A percentile compares a stretch with the other conserved stretches of the same genome.
Evolutionary conservation across 2,888 invertebrate genomes (phyloP).

Genomic region (Steinernema hermaphroditum): DNA sequence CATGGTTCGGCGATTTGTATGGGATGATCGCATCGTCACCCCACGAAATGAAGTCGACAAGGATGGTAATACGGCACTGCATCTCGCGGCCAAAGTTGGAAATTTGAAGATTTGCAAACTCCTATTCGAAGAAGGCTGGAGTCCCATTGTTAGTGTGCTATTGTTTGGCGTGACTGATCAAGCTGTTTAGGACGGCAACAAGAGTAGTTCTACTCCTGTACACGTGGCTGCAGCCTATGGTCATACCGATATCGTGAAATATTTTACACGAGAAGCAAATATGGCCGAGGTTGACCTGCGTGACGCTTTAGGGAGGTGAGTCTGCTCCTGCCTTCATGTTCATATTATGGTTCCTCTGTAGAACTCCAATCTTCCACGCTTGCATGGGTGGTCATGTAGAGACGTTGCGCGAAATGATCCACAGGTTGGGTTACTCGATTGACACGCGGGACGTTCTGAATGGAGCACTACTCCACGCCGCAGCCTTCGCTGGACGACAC

Average conservation of each 20-base stretch:
- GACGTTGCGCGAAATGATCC: slow-evolving; percentile 59
- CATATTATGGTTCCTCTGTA: slow-evolving; percentile 26
- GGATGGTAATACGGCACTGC: slow-evolving; percentile 48
- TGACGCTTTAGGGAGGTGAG: slow-evolving; percentile 34
- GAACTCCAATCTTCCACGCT: slow-evolving; percentile 62
- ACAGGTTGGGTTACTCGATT: slow-evolving; percentile 28
- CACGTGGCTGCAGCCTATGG: slow-evolving; percentile 59
- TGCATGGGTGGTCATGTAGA: slow-evolving; percentile 62
- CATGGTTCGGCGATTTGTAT: too few relatives aligned
- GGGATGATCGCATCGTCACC: too few relatives aligned
- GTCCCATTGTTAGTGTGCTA: slow-evolving; percentile 39
- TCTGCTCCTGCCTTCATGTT: slow-evolving; percentile 6
- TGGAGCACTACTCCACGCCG: slow-evolving; percentile 59
- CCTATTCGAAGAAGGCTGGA: slow-evolving; percentile 53
- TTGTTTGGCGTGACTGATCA: too few relatives aligned
- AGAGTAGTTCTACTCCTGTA: slow-evolving; percentile 51
- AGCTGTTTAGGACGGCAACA: slow-evolving; percentile 34
- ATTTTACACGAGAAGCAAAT: background rate
- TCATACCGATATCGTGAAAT: slow-evolving; percentile 49
- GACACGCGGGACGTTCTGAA: slow-evolving; percentile 46
- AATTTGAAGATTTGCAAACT: slow-evolving; percentile 54
- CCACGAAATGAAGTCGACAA: too few relatives aligned
- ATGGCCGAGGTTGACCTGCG: slow-evolving; percentile 21
- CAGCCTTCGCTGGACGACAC: slow-evolving; percentile 57
- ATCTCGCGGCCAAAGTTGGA: slow-evolving; percentile 60